These are phyloP conservation scores for Eupithecia exiguata DNA, from an alignment of 2,888 invertebrate genomes.

Conservation along the genomic window DNA sequence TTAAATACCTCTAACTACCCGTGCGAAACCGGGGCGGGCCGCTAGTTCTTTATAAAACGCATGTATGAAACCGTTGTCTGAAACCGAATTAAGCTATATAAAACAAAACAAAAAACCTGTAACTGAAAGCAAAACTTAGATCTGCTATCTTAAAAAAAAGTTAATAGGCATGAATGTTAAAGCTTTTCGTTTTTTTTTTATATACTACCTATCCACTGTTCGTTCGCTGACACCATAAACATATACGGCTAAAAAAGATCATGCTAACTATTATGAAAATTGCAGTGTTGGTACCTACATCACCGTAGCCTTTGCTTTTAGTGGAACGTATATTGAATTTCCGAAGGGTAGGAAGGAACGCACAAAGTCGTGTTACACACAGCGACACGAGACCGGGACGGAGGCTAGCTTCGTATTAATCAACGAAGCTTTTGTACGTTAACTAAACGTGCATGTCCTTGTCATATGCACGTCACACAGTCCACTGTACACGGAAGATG, in stretches of 20 bases:
- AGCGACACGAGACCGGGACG: neutral
- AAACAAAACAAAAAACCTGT: neutral
- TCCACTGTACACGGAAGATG: neutral
- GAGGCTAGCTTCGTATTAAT: neutral
- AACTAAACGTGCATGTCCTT: neutral
- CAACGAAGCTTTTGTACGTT: neutral
- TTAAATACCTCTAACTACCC: too few relatives aligned
- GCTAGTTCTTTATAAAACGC: too few relatives aligned
- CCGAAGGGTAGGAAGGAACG: neutral
- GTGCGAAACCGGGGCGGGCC: too few relatives aligned
- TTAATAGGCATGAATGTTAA: too few relatives aligned
- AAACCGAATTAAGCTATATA: too few relatives aligned
- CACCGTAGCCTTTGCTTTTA: neutral
- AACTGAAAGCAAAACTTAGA: neutral
- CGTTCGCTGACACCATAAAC: too few relatives aligned
- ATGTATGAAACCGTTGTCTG: too few relatives aligned
- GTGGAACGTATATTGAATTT: neutral
- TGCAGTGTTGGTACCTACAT: neutral
- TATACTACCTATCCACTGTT: too few relatives aligned
- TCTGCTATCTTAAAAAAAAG: too few relatives aligned
- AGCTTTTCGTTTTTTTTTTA: too few relatives aligned
- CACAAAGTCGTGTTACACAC: neutral
- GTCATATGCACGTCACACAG: neutral
- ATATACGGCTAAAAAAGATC: neutral
- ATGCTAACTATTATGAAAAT: neutral